phyloP scores from a whole-genome alignment of 2,797 vertebrate species.

The Perdix hodgsoniae region DNA sequence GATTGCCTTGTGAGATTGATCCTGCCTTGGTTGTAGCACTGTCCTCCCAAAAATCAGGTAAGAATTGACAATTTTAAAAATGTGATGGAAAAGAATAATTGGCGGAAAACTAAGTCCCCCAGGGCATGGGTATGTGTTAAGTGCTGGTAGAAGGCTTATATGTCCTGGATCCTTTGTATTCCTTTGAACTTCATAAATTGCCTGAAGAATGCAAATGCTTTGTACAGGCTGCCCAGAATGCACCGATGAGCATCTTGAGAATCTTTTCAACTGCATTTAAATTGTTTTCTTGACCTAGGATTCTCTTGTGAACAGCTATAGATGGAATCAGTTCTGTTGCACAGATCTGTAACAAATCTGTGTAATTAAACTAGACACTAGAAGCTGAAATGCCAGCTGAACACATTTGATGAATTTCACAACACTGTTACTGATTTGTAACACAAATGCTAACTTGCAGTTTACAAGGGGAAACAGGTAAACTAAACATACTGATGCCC shows the following conservation, averaged over 20 bases:
- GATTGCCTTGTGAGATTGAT: slow-evolving; percentile 97
- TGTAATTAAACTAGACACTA: not conserved
- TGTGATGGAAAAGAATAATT: not conserved
- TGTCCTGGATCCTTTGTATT: not conserved
- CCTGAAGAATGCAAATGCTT: not conserved
- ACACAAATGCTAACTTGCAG: not conserved
- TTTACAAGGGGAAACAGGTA: not conserved
- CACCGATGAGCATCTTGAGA: not conserved
- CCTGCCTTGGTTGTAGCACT: slow-evolving; percentile 96
- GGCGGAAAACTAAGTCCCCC: not conserved
- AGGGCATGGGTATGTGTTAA: not conserved
- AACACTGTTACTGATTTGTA: not conserved
- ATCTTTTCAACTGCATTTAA: not conserved
- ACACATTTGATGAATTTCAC: not conserved
- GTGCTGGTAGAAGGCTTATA: not conserved
- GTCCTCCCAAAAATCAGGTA: slow-evolving; percentile 97
- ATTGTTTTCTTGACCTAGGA: not conserved
- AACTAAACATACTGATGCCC: not conserved
- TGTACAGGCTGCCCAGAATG: not conserved
- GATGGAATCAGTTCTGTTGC: not conserved
- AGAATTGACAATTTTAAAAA: not conserved
- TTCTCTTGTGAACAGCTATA: accelerated
- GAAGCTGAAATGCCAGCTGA: not conserved
- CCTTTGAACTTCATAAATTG: not conserved
- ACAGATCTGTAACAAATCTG: not conserved